phyloP scores from a whole-genome alignment of 2,888 invertebrate genomes.

The Luperina testacea region DNA sequence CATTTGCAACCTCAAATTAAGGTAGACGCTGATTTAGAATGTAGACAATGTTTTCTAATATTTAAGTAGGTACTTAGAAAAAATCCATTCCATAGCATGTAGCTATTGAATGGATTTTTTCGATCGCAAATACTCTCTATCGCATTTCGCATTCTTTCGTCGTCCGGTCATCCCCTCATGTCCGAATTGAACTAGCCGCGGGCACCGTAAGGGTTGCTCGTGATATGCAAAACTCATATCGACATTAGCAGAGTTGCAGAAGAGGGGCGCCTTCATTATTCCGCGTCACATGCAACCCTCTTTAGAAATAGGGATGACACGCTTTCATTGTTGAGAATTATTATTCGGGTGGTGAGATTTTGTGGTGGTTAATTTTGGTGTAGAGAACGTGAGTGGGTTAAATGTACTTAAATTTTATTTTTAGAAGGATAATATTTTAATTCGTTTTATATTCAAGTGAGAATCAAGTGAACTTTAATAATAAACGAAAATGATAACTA shows the following conservation, averaged over 20 bases:
- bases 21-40: neutral
- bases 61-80: neutral
- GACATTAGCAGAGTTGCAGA: constrained; percentile 69
- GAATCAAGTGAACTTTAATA: neutral
- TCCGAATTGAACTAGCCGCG: constrained; percentile 36
- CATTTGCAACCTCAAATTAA: neutral
- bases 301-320: constrained; percentile 77
- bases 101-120: too few species aligned
- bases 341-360: constrained; percentile 1
- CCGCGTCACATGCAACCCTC: constrained; percentile 83
- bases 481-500: neutral
- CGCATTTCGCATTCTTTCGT: constrained; percentile 37
- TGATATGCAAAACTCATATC: constrained; percentile 84
- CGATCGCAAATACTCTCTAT: constrained; percentile 27
- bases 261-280: constrained; percentile 83
- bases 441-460: neutral
- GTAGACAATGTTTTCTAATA: neutral
- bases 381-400: neutral
- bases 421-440: neutral
- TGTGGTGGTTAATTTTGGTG: neutral
- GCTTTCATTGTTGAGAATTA: constrained; percentile 11
- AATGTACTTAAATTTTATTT: neutral
- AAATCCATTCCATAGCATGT: neutral
- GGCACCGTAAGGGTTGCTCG: constrained; percentile 41
- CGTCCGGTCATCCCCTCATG: constrained; percentile 32